These are phyloP conservation scores for Ptyas mucosa DNA, from an alignment of 2,113 vertebrate genomes.

Conservation along the genomic window DNA sequence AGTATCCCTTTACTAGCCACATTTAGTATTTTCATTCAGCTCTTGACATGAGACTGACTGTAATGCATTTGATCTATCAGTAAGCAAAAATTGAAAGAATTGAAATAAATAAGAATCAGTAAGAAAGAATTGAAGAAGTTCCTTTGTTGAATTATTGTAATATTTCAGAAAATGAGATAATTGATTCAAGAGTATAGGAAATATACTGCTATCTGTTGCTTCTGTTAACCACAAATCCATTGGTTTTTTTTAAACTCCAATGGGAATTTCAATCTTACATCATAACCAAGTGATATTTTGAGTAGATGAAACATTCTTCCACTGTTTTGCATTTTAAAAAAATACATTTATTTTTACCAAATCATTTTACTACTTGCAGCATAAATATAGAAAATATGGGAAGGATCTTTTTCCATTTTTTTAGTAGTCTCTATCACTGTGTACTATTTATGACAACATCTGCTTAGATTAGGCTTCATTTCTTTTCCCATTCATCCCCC, in stretches of 20 bases:
- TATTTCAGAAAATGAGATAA: slow-evolving; percentile 25
- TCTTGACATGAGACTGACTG: slow-evolving; percentile 1
- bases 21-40: slow-evolving; percentile 20
- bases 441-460: slow-evolving; percentile 32
- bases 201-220: background rate
- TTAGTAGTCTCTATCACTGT: slow-evolving; percentile 11
- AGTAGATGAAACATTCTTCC: background rate
- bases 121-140: background rate
- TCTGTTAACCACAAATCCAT: background rate
- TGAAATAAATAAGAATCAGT: background rate
- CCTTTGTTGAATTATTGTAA: slow-evolving; percentile 12
- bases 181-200: background rate
- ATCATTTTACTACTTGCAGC: slow-evolving; percentile 3
- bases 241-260: slow-evolving; percentile 11
- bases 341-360: slow-evolving; percentile 14
- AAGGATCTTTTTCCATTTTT: background rate
- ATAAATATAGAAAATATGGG: slow-evolving; percentile 25
- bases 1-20: background rate
- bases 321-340: slow-evolving; percentile 4
- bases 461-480: slow-evolving; percentile 31
- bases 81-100: slow-evolving; percentile 1
- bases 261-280: background rate
- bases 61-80: background rate
- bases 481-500: slow-evolving; percentile 25
- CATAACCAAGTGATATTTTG: slow-evolving; percentile 1